phyloP scores from a whole-genome alignment of 2,797 vertebrate species.

The Enoplosus armatus region DNA sequence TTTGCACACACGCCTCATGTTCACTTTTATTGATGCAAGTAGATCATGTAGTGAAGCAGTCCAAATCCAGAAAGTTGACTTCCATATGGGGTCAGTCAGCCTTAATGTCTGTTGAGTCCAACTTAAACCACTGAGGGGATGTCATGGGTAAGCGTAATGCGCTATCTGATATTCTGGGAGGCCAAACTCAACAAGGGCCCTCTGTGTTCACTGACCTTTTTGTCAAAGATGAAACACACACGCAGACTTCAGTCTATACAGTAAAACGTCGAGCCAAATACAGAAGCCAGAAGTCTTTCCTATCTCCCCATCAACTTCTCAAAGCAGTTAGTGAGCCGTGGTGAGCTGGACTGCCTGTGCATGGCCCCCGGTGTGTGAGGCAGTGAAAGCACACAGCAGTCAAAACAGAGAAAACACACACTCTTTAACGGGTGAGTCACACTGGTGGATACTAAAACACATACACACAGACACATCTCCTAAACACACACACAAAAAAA shows the following conservation, averaged over 20 bases:
- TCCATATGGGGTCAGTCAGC: constrained; percentile 50
- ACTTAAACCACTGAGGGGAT: constrained; percentile 43
- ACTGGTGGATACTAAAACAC: constrained; percentile 1
- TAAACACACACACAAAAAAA: too few relatives aligned
- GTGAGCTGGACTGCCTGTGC: constrained; percentile 26
- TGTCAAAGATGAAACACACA: constrained; percentile 47
- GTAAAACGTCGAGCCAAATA: constrained; percentile 5
- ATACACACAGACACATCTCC: not conserved
- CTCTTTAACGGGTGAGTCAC: constrained; percentile 39
- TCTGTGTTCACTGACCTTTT: constrained; percentile 64
- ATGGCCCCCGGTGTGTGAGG: constrained; percentile 18
- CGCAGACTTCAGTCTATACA: constrained; percentile 34
- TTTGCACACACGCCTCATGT: constrained; percentile 43
- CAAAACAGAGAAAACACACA: constrained; percentile 42
- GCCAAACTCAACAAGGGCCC: constrained; percentile 63
- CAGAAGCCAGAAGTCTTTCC: constrained; percentile 45
- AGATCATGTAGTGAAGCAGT: constrained; percentile 22
- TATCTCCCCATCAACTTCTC: constrained; percentile 38
- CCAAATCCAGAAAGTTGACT: constrained; percentile 57
- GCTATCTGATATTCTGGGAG: constrained; percentile 63
- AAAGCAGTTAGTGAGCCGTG: constrained; percentile 44
- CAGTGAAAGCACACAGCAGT: constrained; percentile 16
- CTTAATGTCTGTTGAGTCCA: constrained; percentile 40
- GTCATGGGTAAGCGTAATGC: constrained; percentile 45
- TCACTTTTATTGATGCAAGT: constrained; percentile 47